These are phyloP conservation scores for Acipenser oxyrinchus DNA, from an alignment of 2,797 vertebrate genomes.

Conservation along the genomic window DNA sequence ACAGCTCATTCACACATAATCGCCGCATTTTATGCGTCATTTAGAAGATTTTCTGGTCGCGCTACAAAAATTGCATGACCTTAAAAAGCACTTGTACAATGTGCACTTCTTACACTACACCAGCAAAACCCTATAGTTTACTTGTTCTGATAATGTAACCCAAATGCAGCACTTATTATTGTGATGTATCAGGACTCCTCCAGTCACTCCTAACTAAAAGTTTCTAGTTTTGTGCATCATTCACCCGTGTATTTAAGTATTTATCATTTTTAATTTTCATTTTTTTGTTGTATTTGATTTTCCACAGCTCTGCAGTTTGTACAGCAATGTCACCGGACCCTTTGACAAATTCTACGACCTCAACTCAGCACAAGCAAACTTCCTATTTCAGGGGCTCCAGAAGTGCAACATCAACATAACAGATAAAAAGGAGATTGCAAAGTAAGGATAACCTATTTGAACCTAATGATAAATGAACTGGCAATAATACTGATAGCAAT, in stretches of 20 bases:
- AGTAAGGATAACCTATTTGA: background rate
- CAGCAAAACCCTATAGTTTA: too few species aligned
- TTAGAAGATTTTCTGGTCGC: background rate
- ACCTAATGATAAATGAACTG: too few species aligned
- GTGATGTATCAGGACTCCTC: too few species aligned
- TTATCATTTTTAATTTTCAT: background rate
- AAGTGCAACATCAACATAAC: background rate
- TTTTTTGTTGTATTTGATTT: background rate
- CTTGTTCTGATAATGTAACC: too few species aligned
- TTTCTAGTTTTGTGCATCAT: too few species aligned
- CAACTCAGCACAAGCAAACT: background rate
- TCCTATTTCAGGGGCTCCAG: background rate
- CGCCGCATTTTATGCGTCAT: background rate
- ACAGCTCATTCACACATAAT: background rate
- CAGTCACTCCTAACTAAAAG: too few species aligned
- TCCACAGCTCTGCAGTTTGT: constrained; percentile 9
- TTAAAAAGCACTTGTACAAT: too few species aligned
- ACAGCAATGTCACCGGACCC: background rate
- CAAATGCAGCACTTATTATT: too few species aligned
- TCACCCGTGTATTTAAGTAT: too few species aligned
- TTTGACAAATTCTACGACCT: constrained; percentile 10
- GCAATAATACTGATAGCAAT: too few species aligned
- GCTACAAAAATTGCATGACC: too few species aligned
- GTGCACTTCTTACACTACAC: too few species aligned
- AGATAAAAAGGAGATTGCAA: background rate